A percentile compares a stretch with the other conserved stretches of the same genome.
Evolutionary conservation across 2,888 invertebrate species (phyloP).

Genomic region (Scrobipalpa atriplicella): DNA sequence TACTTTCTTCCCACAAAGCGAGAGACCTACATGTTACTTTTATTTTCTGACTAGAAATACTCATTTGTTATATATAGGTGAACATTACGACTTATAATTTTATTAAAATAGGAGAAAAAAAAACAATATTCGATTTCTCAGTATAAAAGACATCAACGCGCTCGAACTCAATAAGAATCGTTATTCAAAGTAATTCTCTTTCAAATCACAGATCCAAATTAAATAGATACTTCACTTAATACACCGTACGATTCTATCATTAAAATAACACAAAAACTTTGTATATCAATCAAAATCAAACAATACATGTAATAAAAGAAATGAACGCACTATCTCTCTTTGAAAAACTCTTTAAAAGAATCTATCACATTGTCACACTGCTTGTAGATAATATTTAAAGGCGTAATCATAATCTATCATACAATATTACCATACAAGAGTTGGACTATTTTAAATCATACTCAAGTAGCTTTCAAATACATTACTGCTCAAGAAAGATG

Average conservation of each 20-base stretch:
- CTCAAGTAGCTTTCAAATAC: background rate
- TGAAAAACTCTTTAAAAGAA: slow-evolving; percentile 48
- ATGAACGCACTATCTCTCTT: slow-evolving; percentile 20
- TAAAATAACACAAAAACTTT: slow-evolving; percentile 11
- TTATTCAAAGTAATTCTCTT: background rate
- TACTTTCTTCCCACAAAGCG: no score
- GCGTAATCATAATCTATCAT: slow-evolving; percentile 69
- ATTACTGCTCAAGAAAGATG: background rate
- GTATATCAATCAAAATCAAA: slow-evolving; percentile 51
- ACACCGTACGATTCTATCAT: slow-evolving; percentile 2
- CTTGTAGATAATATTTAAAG: slow-evolving; percentile 53
- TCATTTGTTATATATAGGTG: no score
- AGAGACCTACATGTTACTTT: no score
- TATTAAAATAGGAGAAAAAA: background rate
- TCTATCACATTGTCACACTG: slow-evolving; percentile 72
- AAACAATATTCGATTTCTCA: background rate
- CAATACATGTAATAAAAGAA: slow-evolving; percentile 40
- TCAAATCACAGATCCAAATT: slow-evolving; percentile 10
- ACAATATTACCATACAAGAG: slow-evolving; percentile 15
- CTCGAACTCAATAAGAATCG: background rate
- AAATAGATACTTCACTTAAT: background rate
- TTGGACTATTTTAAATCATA: background rate
- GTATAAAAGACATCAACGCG: slow-evolving; percentile 20
- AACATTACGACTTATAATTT: no score
- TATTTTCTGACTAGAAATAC: no score